Conservation (phyloP, 2,113 vertebrate species). For the Chloropsis cyanopogon region DNA sequence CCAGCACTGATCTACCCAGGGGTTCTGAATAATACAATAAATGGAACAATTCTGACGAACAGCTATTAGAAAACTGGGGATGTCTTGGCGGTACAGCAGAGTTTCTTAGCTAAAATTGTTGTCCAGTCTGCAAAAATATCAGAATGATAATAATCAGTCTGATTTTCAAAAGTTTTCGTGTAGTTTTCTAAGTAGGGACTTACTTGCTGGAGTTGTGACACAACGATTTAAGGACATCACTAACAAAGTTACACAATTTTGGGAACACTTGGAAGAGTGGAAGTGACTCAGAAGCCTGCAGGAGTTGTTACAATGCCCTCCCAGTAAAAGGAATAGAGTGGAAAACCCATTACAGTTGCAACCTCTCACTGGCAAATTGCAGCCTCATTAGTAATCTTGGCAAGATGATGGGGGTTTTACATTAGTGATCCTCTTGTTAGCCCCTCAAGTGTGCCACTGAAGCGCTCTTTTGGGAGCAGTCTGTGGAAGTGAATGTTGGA, state of each 20-base stretch:
- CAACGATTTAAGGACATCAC: neutral
- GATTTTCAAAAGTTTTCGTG: neutral
- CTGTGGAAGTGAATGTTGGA: constrained; percentile 22
- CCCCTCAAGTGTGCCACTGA: constrained; percentile 19
- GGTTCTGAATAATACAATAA: neutral
- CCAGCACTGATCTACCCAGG: neutral
- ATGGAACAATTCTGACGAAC: neutral
- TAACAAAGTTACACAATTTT: neutral
- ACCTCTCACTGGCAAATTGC: neutral
- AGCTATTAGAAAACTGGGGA: neutral
- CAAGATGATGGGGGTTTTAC: neutral
- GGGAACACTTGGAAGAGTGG: neutral
- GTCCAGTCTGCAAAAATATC: neutral
- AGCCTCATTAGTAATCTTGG: constrained; percentile 35
- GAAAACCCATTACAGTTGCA: neutral
- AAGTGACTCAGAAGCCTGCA: neutral
- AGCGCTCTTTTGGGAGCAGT: constrained; percentile 1
- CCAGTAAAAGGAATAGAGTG: neutral
- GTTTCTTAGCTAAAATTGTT: neutral
- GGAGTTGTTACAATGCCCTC: neutral
- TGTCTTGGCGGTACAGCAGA: neutral
- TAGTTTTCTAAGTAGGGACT: neutral
- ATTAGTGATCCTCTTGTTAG: constrained; percentile 26
- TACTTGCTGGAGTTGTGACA: neutral
- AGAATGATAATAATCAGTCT: neutral